Base-by-base conservation (phyloP, 2,113 vertebrate genomes). In the Merops nubicus region DNA sequence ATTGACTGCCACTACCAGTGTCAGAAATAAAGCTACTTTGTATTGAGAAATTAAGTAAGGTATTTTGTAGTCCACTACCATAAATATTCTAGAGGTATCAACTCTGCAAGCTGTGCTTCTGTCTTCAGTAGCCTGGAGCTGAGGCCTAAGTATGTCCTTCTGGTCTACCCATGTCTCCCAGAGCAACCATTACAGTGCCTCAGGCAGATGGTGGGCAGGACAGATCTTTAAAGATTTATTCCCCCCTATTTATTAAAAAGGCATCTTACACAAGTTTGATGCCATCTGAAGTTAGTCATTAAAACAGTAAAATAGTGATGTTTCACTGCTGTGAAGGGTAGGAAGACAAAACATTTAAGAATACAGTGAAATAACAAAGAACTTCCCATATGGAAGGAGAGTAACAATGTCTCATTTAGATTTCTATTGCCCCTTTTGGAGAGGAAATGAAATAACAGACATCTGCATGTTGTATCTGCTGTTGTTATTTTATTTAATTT, bases 1-100 rank as follows among this genome's bases (percentile, higher is more conserved):
- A 98, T 77, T 93, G 96, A 96, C 95, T 95, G 93, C 97, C 95
- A 96, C 48, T 43, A 93, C 83, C 94, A 93, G 76, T 97, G 97
- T 97, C 94, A 97, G 97, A 97, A 98, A 98, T 98, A 98, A 97
- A 97, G 88, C 88, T 89, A 74, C 31, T 64, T n/a, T 79, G 5
- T 21, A 62, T 62, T 26, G 85, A 83, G 77, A 88, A 89, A 68
- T 47, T 50, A 60, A 67, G 26, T n/a, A 50, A 68, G 5, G 14
- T 22, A 25, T 78, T 88, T 88, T 93, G 28, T 28, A 67, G n/a
- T 77, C 60, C 11, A 36, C 33, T 72, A 34, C 18, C 26, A 51
- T 33, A 88, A 94, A 76, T 33, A 64, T 5, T 47, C 21, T 42
- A 83, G 59, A 70, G 26, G 38, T 18, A 60, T 4, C 85, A 77